Conservation (phyloP, 2,113 vertebrate species). For the Anser brachyrhynchus region DNA sequence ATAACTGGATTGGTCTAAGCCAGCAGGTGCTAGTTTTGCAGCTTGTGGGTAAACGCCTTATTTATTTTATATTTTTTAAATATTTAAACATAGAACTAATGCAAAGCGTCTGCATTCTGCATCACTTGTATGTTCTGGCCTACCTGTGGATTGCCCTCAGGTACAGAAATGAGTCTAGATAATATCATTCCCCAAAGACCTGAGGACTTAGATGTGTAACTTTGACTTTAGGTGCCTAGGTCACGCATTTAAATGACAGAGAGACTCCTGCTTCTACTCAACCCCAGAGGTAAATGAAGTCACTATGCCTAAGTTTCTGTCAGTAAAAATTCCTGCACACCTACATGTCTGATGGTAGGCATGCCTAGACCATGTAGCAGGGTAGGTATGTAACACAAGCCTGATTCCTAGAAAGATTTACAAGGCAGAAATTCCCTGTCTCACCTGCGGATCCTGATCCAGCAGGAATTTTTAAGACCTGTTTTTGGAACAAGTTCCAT, state of each 20-base stretch:
- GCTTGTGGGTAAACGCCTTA: background rate
- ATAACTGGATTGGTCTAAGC: background rate
- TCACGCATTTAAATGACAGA: background rate
- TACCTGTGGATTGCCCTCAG: background rate
- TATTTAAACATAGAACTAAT: background rate
- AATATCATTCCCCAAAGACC: background rate
- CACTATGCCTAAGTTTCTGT: background rate
- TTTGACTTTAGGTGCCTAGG: background rate
- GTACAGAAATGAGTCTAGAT: background rate
- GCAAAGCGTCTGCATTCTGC: background rate
- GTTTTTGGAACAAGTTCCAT: background rate
- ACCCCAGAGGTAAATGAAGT: background rate
- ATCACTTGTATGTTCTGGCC: background rate
- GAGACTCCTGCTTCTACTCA: background rate
- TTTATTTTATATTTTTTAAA: background rate
- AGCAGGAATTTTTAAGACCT: background rate
- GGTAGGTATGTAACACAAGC: background rate
- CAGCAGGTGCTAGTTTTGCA: background rate
- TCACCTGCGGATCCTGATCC: background rate
- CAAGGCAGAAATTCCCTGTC: background rate
- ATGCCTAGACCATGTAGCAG: background rate
- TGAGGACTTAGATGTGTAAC: background rate
- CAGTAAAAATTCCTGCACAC: background rate
- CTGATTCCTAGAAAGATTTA: background rate
- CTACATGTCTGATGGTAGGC: background rate